Percentiles rank a stretch among this genome's conserved stretches.
These are phyloP conservation scores for Tenthredo amoena DNA, from an alignment of 2,888 invertebrate species.

Conservation along the genomic window DNA sequence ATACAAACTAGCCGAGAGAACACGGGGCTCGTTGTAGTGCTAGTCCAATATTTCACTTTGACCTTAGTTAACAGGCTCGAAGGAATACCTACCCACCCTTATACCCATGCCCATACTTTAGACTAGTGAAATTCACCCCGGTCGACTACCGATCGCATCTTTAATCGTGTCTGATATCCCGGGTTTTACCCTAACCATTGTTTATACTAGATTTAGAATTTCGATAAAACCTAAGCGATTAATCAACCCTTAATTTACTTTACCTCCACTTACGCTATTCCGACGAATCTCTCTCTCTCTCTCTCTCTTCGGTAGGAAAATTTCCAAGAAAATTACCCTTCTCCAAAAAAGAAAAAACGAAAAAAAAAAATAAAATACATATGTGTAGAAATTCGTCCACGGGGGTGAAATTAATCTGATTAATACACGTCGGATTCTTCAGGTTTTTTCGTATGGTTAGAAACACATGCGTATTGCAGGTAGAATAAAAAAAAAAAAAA, in stretches of 20 bases:
- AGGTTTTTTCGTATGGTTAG: too few relatives aligned
- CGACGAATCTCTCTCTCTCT: too few relatives aligned
- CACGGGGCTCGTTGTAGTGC: slow-evolving; percentile 4
- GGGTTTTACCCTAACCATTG: neutral
- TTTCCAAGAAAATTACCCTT: too few relatives aligned
- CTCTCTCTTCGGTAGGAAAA: too few relatives aligned
- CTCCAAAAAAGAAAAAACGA: too few relatives aligned
- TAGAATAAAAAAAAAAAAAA: neutral
- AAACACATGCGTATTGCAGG: neutral
- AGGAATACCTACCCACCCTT: neutral
- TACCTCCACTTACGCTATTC: neutral
- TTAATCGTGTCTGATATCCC: slow-evolving; percentile 26
- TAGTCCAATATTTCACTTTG: slow-evolving; percentile 64
- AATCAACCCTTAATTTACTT: slow-evolving; percentile 2
- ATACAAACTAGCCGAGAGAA: slow-evolving; percentile 55
- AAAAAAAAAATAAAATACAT: too few relatives aligned
- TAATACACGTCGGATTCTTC: too few relatives aligned
- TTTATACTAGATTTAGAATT: slow-evolving; percentile 26
- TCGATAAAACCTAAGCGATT: slow-evolving; percentile 12
- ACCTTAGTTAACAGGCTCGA: slow-evolving; percentile 12
- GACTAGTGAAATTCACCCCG: neutral
- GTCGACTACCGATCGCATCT: slow-evolving; percentile 61
- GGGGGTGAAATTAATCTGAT: too few relatives aligned
- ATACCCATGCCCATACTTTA: slow-evolving; percentile 2
- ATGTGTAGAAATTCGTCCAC: too few relatives aligned